Conservation (phyloP, 1,140 invertebrate species). For the Littorina saxatilis region DNA sequence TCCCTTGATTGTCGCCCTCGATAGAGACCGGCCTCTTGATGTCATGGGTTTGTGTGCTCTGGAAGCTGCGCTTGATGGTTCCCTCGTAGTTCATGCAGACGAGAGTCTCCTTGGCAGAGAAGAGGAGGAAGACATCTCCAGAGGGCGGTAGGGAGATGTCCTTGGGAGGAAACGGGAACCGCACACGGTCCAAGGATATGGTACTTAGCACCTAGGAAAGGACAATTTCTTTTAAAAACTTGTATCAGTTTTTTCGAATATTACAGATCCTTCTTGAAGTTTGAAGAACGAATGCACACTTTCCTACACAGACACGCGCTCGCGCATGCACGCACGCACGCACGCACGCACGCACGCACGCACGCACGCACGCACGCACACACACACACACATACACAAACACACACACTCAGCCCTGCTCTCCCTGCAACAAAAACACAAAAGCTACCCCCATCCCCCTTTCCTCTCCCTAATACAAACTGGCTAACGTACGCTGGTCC, state of each 20-base stretch:
- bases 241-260: too few species aligned
- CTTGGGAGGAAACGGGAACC: slow-evolving; percentile 34
- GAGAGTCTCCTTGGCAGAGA: slow-evolving; percentile 34
- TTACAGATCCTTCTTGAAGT: too few species aligned
- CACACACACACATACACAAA: slow-evolving; percentile 3
- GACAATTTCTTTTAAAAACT: too few species aligned
- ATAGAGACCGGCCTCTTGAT: slow-evolving; percentile 20
- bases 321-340: slow-evolving; percentile 9
- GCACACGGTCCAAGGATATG: slow-evolving; percentile 26
- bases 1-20: slow-evolving; percentile 21
- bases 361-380: slow-evolving; percentile 16
- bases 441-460: background rate
- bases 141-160: slow-evolving; percentile 31
- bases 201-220: slow-evolving; percentile 30
- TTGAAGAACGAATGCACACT: background rate
- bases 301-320: background rate
- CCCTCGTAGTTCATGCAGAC: slow-evolving; percentile 30
- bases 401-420: background rate
- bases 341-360: slow-evolving; percentile 16
- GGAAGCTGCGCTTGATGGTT: slow-evolving; percentile 11
- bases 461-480: too few species aligned
- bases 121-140: slow-evolving; percentile 26
- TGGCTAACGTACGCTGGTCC: too few species aligned
- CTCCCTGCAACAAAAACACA: too few species aligned
- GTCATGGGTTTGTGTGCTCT: slow-evolving; percentile 16